Percentiles rank a stretch among this genome's conserved stretches.
phyloP scores from a whole-genome alignment of 2,888 invertebrate species.

The Pyrocoelia pectoralis region DNA sequence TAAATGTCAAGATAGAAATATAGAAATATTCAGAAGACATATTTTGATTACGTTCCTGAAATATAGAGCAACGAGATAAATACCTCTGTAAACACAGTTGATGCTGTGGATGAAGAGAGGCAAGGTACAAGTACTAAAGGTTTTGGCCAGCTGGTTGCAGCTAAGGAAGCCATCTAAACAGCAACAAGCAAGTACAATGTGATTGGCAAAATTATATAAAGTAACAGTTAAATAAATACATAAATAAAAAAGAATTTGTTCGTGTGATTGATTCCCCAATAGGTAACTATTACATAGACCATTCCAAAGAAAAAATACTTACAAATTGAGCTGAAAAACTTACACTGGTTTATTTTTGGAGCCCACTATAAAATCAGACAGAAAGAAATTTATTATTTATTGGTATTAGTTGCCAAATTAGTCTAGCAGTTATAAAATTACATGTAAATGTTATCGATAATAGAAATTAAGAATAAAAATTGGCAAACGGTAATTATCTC shows the following conservation, averaged over 20 bases:
- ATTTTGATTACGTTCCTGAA: not conserved
- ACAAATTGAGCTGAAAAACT: not conserved
- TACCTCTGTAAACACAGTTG: constrained; percentile 92
- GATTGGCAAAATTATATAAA: not conserved
- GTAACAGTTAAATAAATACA: too few relatives aligned
- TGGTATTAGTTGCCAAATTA: not conserved
- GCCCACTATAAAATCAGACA: constrained; percentile 1
- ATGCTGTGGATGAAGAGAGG: constrained; percentile 97
- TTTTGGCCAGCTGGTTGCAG: constrained; percentile 95
- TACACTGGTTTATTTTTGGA: not conserved
- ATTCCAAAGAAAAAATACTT: not conserved
- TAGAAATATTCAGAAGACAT: too few relatives aligned
- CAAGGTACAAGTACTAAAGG: constrained; percentile 95
- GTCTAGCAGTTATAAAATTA: too few relatives aligned
- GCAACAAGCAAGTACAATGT: constrained; percentile 2
- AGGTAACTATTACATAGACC: not conserved
- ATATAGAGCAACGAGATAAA: not conserved
- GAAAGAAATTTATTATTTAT: not conserved
- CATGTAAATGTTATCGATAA: too few relatives aligned
- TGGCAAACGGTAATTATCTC: too few relatives aligned
- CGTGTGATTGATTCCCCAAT: not conserved
- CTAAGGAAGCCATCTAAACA: constrained; percentile 94
- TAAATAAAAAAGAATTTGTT: too few relatives aligned
- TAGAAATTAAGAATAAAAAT: too few relatives aligned
- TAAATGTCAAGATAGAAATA: too few relatives aligned